phyloP scores from a whole-genome alignment of 2,113 vertebrate genomes.

The Acanthochromis polyacanthus region DNA sequence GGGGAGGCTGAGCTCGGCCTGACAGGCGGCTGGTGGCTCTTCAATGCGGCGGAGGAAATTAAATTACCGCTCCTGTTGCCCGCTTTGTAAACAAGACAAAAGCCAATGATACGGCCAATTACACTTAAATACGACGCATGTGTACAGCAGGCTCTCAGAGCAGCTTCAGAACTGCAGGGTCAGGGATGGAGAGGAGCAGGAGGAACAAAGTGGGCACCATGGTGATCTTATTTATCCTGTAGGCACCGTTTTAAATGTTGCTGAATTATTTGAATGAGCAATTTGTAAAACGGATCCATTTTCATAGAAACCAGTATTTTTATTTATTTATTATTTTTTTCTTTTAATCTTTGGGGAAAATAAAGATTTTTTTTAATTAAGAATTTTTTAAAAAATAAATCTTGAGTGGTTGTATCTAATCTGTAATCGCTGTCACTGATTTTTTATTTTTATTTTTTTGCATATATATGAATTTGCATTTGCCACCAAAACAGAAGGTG shows the following conservation, averaged over 20 bases:
- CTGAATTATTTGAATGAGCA: neutral
- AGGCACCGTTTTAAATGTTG: neutral
- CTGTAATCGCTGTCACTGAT: no score
- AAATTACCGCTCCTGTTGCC: constrained; percentile 84
- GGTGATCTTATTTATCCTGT: neutral
- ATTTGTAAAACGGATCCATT: neutral
- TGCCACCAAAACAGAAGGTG: no score
- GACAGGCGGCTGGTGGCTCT: constrained; percentile 85
- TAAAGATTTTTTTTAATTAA: no score
- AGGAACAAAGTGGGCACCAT: neutral
- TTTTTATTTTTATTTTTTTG: no score
- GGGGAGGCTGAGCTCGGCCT: constrained; percentile 63
- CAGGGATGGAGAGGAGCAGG: neutral
- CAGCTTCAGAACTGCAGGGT: neutral
- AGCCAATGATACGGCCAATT: constrained; percentile 89
- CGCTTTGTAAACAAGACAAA: constrained; percentile 88
- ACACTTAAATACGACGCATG: constrained; percentile 77
- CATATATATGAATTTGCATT: no score
- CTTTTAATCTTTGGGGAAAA: no score
- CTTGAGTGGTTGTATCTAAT: no score
- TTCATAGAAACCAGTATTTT: no score
- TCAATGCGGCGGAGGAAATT: constrained; percentile 83
- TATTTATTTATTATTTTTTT: no score
- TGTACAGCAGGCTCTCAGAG: constrained; percentile 50
- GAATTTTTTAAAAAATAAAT: neutral